Evolutionary conservation across 2,113 vertebrate genomes (phyloP), one percentile per base, ranked within the genome.

Genomic region (Neogale vison): DNA sequence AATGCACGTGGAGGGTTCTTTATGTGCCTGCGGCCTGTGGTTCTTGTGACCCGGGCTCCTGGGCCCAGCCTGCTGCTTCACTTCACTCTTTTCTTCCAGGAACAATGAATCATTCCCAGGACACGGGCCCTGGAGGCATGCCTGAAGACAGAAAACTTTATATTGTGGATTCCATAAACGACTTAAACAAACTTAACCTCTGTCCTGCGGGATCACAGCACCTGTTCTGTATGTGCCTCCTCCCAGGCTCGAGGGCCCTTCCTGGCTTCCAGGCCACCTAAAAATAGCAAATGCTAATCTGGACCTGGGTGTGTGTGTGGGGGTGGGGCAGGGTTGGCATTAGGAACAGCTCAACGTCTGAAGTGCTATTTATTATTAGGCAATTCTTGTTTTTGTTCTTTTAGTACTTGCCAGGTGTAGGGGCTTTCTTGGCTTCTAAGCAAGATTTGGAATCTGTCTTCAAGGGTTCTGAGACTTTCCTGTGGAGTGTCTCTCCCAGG

Each of bases 151-250:
- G 98, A 95, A 99, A 99, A 83, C 99, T 99, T 72, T 99, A 99
- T 34, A 98, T 98, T 21, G 99, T 99, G 72, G 99, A 99, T 97
- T 99, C 99, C 34, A 98, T 99, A 95, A 99, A 99, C 34, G 98
- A 99, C 84, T 97, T 99, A 72, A 99, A 99, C 98, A 99, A 98
- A 74, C 96, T 99, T 18, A 99, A 95, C 39, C 92, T 99, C 94
- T 99, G 98, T 87, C 96, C 97, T 8, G 95, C 85, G 4, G 98
- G 90, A 82, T 97, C 98, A 0, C 98, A 98, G 2, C 96, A 3
- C 14, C 72, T 82, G 0, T 93, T 98, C 74, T 81, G 99, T 99
- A 98, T 0, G 98, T 98, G 31, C 67, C 47, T 45, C 45, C 47
- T 12, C 3, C 21, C 1, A 50, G 86, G 36, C 52, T 76, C 36